A percentile compares a stretch with the other conserved stretches of the same genome.
These are phyloP conservation scores for Scolanthus callimorphus DNA, from an alignment of 92 coral and sea anemone species.

Conservation along the genomic window DNA sequence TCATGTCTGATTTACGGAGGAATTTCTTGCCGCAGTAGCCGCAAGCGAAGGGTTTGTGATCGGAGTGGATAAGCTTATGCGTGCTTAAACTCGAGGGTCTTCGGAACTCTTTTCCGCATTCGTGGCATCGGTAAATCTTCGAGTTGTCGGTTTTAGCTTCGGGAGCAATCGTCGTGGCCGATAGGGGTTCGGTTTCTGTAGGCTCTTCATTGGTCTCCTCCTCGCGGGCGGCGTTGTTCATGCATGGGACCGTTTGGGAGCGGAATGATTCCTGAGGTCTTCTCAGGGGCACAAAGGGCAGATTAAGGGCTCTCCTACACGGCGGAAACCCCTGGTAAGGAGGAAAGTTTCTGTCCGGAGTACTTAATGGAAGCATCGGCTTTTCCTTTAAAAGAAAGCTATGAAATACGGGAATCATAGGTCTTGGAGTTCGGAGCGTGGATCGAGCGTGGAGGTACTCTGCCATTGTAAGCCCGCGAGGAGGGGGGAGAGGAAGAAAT, in stretches of 20 bases:
- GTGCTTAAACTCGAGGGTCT: constrained; percentile 88
- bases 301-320: not conserved
- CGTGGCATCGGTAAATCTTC: constrained; percentile 69
- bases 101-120: constrained; percentile 83
- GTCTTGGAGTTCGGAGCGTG: constrained; percentile 14
- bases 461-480: constrained; percentile 29
- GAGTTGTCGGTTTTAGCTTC: constrained; percentile 25
- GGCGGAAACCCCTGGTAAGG: not conserved
- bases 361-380: not conserved
- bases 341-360: not conserved
- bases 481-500: constrained; percentile 12
- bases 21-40: constrained; percentile 77
- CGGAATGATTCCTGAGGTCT: not conserved
- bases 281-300: too few species aligned
- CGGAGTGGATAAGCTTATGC: constrained; percentile 82
- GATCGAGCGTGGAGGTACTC: constrained; percentile 27
- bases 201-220: constrained; percentile 6
- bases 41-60: constrained; percentile 83
- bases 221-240: not conserved
- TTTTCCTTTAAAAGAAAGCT: constrained; percentile 4
- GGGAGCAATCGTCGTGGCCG: not conserved
- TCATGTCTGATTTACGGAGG: constrained; percentile 90
- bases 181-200: not conserved
- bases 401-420: constrained; percentile 32
- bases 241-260: not conserved